Percentiles rank a stretch among this genome's conserved stretches.
Conservation (phyloP, 2,888 invertebrate genomes). For the Diplazon laetatorius region DNA sequence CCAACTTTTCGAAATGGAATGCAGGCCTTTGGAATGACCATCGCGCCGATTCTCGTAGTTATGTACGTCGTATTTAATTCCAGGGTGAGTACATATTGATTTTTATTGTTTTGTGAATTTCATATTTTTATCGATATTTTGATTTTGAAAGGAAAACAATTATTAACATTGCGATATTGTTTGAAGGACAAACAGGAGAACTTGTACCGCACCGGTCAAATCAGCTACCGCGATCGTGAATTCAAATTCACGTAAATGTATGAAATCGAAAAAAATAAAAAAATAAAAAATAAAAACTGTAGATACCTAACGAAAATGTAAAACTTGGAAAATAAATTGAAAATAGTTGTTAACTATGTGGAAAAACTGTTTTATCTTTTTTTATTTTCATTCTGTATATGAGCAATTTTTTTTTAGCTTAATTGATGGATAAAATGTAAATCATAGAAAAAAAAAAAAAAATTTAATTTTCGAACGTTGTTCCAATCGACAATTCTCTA, state of each 20-base stretch:
- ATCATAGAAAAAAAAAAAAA: too few species aligned
- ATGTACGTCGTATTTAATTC: conserved; percentile 84
- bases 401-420: too few species aligned
- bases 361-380: not conserved
- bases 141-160: too few species aligned
- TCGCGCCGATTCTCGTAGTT: conserved; percentile 85
- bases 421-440: too few species aligned
- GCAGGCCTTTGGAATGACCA: conserved; percentile 72
- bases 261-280: not conserved
- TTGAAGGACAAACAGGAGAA: conserved; percentile 83
- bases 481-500: too few species aligned
- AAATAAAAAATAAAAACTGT: conserved; percentile 40
- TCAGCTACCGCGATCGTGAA: conserved; percentile 89
- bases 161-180: not conserved
- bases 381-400: too few species aligned
- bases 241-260: conserved; percentile 86
- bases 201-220: conserved; percentile 87
- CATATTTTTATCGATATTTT: too few species aligned
- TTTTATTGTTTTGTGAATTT: conserved; percentile 17
- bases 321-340: conserved; percentile 50
- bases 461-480: too few species aligned
- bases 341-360: conserved; percentile 7
- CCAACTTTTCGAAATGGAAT: conserved; percentile 86
- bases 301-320: conserved; percentile 47
- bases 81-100: conserved; percentile 78